These are phyloP conservation scores for Sesia bembeciformis DNA, from an alignment of 2,888 invertebrate genomes.

Conservation along the genomic window DNA sequence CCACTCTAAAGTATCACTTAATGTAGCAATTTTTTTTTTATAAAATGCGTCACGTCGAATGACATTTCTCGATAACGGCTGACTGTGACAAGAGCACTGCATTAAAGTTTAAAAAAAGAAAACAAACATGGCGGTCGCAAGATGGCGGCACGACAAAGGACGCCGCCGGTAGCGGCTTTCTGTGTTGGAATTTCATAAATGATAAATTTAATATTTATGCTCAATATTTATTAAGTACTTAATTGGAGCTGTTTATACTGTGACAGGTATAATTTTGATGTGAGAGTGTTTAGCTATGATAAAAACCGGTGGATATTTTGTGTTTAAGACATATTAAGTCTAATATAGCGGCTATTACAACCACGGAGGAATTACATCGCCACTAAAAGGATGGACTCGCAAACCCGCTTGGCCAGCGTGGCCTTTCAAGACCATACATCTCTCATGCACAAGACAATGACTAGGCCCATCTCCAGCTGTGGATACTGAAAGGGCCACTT, in stretches of 20 bases:
- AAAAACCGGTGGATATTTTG: too few relatives aligned
- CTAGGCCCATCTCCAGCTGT: too few relatives aligned
- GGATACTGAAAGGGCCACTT: too few relatives aligned
- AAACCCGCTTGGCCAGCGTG: too few relatives aligned
- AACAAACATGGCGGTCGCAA: constrained; percentile 60
- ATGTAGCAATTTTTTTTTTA: not conserved
- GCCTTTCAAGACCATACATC: too few relatives aligned
- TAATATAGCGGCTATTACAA: too few relatives aligned
- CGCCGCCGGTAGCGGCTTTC: constrained; percentile 50
- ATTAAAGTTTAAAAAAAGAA: constrained; percentile 51
- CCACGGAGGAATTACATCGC: too few relatives aligned
- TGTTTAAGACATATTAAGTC: too few relatives aligned
- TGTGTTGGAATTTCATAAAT: constrained; percentile 63
- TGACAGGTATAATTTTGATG: constrained; percentile 23
- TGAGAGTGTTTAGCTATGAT: constrained; percentile 15
- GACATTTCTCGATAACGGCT: constrained; percentile 38
- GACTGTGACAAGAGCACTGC: constrained; percentile 62
- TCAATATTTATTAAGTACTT: constrained; percentile 20
- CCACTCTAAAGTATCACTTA: not conserved
- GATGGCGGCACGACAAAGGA: constrained; percentile 42
- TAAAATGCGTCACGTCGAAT: constrained; percentile 6
- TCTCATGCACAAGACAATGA: too few relatives aligned
- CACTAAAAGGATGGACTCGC: too few relatives aligned
- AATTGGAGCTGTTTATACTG: constrained; percentile 34
- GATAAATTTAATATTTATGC: constrained; percentile 71